Conservation (phyloP, 1,140 invertebrate species). For the Campoletis sonorensis region DNA sequence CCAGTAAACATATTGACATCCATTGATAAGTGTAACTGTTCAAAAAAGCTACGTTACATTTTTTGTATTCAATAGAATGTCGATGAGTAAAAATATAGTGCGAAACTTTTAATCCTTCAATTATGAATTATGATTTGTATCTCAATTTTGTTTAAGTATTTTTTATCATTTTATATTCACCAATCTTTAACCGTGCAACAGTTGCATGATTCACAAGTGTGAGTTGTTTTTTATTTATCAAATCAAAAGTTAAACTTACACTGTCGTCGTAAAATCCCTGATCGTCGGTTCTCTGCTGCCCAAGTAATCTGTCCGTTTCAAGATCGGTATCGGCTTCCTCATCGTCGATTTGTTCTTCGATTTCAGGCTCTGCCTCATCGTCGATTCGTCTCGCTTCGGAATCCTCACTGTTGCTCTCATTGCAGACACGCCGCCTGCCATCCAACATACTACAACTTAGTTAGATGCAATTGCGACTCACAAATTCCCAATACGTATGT, state of each 20-base stretch:
- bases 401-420: slow-evolving; percentile 73
- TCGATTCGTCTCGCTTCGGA: slow-evolving; percentile 66
- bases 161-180: no score
- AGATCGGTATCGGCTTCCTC: slow-evolving; percentile 92
- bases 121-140: no score
- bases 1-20: no score
- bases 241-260: slow-evolving; percentile 68
- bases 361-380: slow-evolving; percentile 71
- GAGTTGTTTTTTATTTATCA: no score
- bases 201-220: no score
- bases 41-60: no score
- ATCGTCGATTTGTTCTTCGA: slow-evolving; percentile 74
- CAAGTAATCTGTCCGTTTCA: slow-evolving; percentile 92
- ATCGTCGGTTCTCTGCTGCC: slow-evolving; percentile 92
- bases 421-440: slow-evolving; percentile 72
- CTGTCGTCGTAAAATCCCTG: slow-evolving; percentile 94
- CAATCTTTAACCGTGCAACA: no score
- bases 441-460: slow-evolving; percentile 76
- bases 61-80: no score
- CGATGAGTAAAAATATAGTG: no score
- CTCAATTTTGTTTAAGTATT: no score
- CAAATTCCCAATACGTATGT: slow-evolving; percentile 48
- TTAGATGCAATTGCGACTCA: slow-evolving; percentile 70
- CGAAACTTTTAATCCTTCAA: no score
- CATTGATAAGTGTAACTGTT: no score